Evolutionary conservation across 2,888 invertebrate genomes (phyloP).

Genomic region (Spatulosminthurus flaviceps): DNA sequence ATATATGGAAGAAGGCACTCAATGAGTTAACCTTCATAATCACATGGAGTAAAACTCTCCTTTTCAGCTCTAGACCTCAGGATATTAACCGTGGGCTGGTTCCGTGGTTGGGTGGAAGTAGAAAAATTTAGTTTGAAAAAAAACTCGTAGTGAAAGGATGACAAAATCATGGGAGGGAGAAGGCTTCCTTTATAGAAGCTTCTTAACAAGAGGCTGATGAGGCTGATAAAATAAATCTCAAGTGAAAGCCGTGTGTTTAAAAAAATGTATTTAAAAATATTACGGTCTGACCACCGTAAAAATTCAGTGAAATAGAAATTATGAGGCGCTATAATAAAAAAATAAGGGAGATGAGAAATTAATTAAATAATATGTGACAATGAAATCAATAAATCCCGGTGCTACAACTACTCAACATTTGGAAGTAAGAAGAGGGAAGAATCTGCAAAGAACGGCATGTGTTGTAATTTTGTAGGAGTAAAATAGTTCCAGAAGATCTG

Average conservation of each 20-base stretch:
- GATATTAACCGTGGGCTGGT: not conserved
- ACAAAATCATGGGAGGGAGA: not conserved
- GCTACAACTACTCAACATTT: not conserved
- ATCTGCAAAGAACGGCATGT: not conserved
- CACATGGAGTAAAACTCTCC: too few species aligned
- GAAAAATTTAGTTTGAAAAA: not conserved
- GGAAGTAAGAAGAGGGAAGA: not conserved
- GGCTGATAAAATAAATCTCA: too few species aligned
- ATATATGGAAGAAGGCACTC: too few species aligned
- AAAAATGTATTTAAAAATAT: too few species aligned
- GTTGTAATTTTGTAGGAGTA: not conserved
- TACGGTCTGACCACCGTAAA: too few species aligned
- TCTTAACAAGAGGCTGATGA: too few species aligned
- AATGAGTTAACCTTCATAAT: too few species aligned
- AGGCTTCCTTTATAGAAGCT: not conserved
- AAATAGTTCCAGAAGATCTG: too few species aligned
- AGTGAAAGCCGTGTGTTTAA: too few species aligned
- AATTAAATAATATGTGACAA: not conserved
- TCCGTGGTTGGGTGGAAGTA: not conserved
- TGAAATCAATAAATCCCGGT: slow-evolving; percentile 10
- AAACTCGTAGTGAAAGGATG: not conserved
- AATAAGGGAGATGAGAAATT: not conserved
- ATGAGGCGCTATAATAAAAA: not conserved
- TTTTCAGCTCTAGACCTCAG: too few species aligned
- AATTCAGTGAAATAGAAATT: too few species aligned